Evolutionary conservation across 2,888 invertebrate genomes (phyloP).

Genomic region (Antheraea assamensis): DNA sequence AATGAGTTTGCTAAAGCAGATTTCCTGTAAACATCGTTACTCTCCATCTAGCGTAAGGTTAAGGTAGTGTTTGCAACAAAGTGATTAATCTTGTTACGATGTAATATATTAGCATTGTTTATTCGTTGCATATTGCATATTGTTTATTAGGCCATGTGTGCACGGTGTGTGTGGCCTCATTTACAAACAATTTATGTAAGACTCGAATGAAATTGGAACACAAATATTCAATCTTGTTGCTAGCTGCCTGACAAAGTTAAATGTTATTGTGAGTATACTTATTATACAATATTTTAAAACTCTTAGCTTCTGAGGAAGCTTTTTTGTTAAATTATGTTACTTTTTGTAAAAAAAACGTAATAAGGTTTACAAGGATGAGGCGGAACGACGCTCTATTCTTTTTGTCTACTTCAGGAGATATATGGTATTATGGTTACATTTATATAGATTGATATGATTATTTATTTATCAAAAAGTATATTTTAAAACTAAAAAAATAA

Average conservation of each 20-base stretch:
- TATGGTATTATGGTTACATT: neutral
- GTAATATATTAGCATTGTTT: constrained; percentile 21
- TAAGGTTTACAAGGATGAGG: neutral
- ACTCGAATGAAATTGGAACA: constrained; percentile 4
- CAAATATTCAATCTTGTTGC: neutral
- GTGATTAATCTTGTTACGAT: constrained; percentile 21
- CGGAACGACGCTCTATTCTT: neutral
- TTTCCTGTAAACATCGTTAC: constrained; percentile 20
- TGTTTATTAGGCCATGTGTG: constrained; percentile 23
- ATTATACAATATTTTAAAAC: neutral
- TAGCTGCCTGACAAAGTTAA: neutral
- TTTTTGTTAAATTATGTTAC: neutral
- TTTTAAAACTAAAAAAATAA: no score
- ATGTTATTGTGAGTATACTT: neutral
- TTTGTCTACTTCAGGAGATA: neutral
- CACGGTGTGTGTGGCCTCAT: constrained; percentile 14
- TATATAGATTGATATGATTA: no score
- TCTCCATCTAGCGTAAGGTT: constrained; percentile 20
- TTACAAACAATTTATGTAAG: constrained; percentile 14
- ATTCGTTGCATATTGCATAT: constrained; percentile 20
- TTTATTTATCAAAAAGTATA: no score
- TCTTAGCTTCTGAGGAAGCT: neutral
- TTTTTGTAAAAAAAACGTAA: neutral
- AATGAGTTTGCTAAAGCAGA: neutral
- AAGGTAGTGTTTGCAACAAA: constrained; percentile 15